These are phyloP conservation scores for Hirtodrosophila trivittata DNA, from an alignment of 2,888 invertebrate species.

Conservation along the genomic window DNA sequence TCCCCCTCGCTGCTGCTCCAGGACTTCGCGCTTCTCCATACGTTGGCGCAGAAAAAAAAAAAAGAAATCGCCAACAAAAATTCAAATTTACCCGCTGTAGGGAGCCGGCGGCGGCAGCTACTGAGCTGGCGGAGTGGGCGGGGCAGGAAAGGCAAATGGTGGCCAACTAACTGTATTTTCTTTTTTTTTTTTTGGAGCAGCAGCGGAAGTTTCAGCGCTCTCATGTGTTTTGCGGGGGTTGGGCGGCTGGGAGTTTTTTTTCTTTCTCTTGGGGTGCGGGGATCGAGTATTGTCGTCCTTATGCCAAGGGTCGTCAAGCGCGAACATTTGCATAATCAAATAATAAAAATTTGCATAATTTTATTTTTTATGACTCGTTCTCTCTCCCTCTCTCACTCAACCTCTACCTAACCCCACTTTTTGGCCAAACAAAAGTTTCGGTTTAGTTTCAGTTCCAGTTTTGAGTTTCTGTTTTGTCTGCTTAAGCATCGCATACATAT, in stretches of 20 bases:
- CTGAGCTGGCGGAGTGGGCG: constrained; percentile 11
- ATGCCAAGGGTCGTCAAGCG: constrained; percentile 84
- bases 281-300: constrained; percentile 80
- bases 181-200: constrained; percentile 27
- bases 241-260: no score
- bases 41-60: constrained; percentile 6
- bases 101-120: constrained; percentile 21
- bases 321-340: constrained; percentile 84
- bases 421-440: constrained; percentile 23
- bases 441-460: constrained; percentile 34
- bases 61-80: constrained; percentile 61
- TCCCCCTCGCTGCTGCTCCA: neutral
- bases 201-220: constrained; percentile 56
- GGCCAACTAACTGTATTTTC: constrained; percentile 69
- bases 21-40: neutral
- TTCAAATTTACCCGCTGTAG: constrained; percentile 65
- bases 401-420: neutral
- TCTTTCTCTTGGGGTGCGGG: no score
- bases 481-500: constrained; percentile 32
- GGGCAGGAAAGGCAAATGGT: constrained; percentile 25
- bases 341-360: constrained; percentile 84
- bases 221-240: constrained; percentile 42
- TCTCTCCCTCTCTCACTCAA: constrained; percentile 10
- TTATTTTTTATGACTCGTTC: constrained; percentile 78
- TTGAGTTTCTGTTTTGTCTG: constrained; percentile 53